Evolutionary conservation across 2,888 invertebrate genomes (phyloP).

Genomic region (Gastracanthus pulcherrimus): DNA sequence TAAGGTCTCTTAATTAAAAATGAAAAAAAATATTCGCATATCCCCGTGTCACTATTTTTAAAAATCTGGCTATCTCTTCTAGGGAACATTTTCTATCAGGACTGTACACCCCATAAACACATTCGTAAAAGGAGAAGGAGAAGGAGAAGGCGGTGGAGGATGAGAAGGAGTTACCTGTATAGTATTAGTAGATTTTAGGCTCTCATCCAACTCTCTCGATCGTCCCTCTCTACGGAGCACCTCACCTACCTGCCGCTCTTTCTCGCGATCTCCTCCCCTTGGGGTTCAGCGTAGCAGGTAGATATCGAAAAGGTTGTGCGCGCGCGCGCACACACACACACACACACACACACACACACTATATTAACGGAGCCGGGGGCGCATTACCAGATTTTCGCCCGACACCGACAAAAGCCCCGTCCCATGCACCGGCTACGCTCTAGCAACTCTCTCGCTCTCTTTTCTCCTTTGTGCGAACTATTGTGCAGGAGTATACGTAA

Average conservation of each 20-base stretch:
- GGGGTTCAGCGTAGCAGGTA: constrained; percentile 12
- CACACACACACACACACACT: too few species aligned
- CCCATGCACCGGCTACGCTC: background rate
- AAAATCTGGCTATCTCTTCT: too few species aligned
- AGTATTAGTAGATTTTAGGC: background rate
- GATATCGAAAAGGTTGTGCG: constrained; percentile 5
- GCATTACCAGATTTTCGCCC: constrained; percentile 4
- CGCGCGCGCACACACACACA: background rate
- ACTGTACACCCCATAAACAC: background rate
- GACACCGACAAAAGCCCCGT: background rate
- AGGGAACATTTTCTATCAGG: background rate
- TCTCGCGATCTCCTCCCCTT: background rate
- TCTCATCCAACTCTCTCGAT: background rate
- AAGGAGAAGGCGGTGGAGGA: too few species aligned
- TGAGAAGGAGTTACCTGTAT: background rate
- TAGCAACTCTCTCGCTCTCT: background rate
- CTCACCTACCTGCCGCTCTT: background rate
- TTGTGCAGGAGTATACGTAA: background rate
- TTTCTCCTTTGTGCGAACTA: constrained; percentile 21
- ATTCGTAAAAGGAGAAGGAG: background rate
- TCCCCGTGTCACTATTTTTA: too few species aligned
- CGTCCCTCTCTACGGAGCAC: background rate
- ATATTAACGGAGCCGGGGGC: too few species aligned
- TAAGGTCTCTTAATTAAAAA: too few species aligned
- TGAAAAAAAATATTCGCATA: too few species aligned